A percentile compares a stretch with the other conserved stretches of the same genome.
These are phyloP conservation scores for Scaeva pyrastri DNA, from an alignment of 2,888 invertebrate genomes.

Conservation along the genomic window DNA sequence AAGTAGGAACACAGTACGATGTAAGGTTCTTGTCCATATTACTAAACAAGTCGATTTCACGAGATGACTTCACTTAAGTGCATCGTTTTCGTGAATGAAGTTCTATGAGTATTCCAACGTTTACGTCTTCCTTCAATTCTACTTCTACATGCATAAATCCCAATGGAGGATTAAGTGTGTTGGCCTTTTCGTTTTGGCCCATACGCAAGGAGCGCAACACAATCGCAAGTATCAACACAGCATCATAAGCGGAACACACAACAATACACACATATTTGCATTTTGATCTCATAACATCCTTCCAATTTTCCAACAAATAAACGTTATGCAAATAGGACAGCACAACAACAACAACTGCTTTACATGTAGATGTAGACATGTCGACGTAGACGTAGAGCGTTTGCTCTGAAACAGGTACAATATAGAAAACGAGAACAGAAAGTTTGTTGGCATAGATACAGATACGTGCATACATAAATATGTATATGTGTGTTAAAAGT, in stretches of 20 bases:
- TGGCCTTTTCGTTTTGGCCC: too few species aligned
- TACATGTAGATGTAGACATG: too few species aligned
- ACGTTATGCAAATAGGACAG: constrained; percentile 8
- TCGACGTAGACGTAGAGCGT: too few species aligned
- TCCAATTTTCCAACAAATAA: constrained; percentile 12
- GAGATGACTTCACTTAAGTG: background rate
- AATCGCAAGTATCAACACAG: too few species aligned
- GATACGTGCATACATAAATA: too few species aligned
- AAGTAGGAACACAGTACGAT: background rate
- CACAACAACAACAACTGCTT: background rate
- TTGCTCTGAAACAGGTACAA: background rate
- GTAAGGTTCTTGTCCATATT: background rate
- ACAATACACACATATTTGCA: background rate
- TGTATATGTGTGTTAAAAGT: too few species aligned
- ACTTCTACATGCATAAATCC: background rate
- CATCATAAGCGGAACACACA: background rate
- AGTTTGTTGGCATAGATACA: too few species aligned
- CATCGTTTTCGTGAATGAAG: background rate
- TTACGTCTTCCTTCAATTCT: background rate
- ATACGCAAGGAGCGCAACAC: too few species aligned
- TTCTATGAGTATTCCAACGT: background rate
- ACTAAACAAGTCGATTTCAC: constrained; percentile 1
- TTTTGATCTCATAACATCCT: constrained; percentile 9
- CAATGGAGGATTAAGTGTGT: background rate
- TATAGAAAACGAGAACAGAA: too few species aligned